Conservation (phyloP, 2,797 vertebrate genomes). For the Ctenopoma multispine region DNA sequence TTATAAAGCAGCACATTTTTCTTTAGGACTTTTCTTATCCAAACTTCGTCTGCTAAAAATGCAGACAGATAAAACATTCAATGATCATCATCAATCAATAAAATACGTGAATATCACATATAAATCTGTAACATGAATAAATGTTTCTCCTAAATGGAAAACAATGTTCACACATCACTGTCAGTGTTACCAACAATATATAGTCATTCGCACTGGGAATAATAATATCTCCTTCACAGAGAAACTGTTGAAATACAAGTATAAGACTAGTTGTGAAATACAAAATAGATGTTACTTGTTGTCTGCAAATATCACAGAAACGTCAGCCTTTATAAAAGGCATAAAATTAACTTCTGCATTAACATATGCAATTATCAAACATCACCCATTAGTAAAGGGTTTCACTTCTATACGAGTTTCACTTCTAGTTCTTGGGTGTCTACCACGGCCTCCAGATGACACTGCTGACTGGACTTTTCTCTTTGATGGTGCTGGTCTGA, state of each 20-base stretch:
- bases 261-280: neutral
- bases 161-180: conserved; percentile 35
- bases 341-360: neutral
- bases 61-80: conserved; percentile 36
- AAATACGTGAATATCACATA: conserved; percentile 43
- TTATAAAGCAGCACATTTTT: conserved; percentile 55
- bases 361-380: conserved; percentile 14
- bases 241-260: too few relatives aligned
- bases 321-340: conserved; percentile 60
- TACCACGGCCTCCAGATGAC: conserved; percentile 72
- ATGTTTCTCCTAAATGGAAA: conserved; percentile 22
- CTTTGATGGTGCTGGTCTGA: conserved; percentile 46
- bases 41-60: conserved; percentile 53
- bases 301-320: conserved; percentile 56
- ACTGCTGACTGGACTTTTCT: conserved; percentile 40
- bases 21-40: conserved; percentile 42
- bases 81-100: conserved; percentile 24
- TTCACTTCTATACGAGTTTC: too few relatives aligned
- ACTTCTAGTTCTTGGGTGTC: too few relatives aligned
- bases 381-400: neutral
- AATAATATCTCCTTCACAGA: too few relatives aligned
- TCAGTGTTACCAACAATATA: too few relatives aligned
- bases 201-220: too few relatives aligned
- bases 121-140: conserved; percentile 39
- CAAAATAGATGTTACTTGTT: conserved; percentile 11